phyloP scores from a whole-genome alignment of 2,888 invertebrate species.

The Pyrrhosoma nymphula region DNA sequence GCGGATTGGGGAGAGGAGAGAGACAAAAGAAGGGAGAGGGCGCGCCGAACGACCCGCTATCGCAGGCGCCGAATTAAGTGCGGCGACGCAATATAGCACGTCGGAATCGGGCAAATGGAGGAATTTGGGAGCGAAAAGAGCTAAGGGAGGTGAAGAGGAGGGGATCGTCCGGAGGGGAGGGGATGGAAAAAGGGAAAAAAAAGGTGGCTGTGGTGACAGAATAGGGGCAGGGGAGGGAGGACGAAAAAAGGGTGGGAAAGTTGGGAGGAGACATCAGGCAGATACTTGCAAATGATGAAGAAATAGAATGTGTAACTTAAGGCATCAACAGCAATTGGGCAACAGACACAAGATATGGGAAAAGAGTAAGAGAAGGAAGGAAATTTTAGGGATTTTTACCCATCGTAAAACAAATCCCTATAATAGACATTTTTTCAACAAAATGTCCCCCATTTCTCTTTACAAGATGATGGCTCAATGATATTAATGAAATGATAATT shows the following conservation, averaged over 20 bases:
- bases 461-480: too few relatives aligned
- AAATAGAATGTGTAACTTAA: neutral
- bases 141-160: neutral
- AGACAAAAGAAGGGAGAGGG: neutral
- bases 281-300: neutral
- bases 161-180: neutral
- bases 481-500: too few relatives aligned
- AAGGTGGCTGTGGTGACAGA: neutral
- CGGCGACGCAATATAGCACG: slow-evolving; percentile 14
- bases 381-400: too few relatives aligned
- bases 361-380: too few relatives aligned
- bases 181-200: neutral
- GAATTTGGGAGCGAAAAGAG: neutral
- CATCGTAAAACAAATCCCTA: too few relatives aligned
- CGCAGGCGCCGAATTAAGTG: slow-evolving; percentile 39
- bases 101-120: neutral
- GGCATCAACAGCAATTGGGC: too few relatives aligned
- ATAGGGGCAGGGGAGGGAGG: neutral
- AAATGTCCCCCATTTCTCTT: too few relatives aligned
- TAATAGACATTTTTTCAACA: too few relatives aligned
- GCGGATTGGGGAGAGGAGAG: neutral
- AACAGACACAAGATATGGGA: too few relatives aligned
- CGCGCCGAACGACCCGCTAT: neutral
- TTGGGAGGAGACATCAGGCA: neutral
- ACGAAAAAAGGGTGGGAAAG: neutral